phyloP scores from a whole-genome alignment of 2,888 invertebrate genomes.

The Cantharis nigra region DNA sequence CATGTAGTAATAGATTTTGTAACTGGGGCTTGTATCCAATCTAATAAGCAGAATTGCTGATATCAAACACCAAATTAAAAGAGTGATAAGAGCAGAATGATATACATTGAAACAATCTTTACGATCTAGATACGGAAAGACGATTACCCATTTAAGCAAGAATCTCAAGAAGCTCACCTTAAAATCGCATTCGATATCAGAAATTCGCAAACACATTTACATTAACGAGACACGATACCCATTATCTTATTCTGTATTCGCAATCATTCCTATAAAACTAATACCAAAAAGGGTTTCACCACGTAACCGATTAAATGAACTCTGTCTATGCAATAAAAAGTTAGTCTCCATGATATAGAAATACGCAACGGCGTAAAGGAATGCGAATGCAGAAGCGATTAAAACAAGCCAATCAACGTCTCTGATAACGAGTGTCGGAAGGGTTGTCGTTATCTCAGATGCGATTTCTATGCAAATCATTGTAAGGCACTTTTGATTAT shows the following conservation, averaged over 20 bases:
- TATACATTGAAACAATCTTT: background rate
- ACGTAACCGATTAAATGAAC: constrained; percentile 27
- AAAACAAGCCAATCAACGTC: constrained; percentile 35
- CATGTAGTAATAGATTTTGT: background rate
- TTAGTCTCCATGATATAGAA: constrained; percentile 8
- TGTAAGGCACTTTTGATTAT: constrained; percentile 45
- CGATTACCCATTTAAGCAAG: constrained; percentile 12
- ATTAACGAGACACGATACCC: constrained; percentile 30
- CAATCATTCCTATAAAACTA: constrained; percentile 32
- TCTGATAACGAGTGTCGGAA: constrained; percentile 40
- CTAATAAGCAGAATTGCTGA: background rate
- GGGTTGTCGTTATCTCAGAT: constrained; percentile 46
- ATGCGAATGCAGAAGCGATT: constrained; percentile 31
- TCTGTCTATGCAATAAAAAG: constrained; percentile 22
- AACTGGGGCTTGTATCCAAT: background rate
- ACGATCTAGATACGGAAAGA: background rate
- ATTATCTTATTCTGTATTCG: constrained; percentile 30
- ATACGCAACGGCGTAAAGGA: constrained; percentile 23
- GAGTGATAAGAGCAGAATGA: background rate
- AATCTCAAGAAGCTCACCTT: constrained; percentile 11
- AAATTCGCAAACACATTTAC: constrained; percentile 32
- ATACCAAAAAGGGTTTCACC: constrained; percentile 20
- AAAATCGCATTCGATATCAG: constrained; percentile 27
- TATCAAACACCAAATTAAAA: background rate
- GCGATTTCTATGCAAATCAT: constrained; percentile 46